These are phyloP conservation scores for Gallirallus australis DNA, from an alignment of 2,797 vertebrate species.

Conservation along the genomic window DNA sequence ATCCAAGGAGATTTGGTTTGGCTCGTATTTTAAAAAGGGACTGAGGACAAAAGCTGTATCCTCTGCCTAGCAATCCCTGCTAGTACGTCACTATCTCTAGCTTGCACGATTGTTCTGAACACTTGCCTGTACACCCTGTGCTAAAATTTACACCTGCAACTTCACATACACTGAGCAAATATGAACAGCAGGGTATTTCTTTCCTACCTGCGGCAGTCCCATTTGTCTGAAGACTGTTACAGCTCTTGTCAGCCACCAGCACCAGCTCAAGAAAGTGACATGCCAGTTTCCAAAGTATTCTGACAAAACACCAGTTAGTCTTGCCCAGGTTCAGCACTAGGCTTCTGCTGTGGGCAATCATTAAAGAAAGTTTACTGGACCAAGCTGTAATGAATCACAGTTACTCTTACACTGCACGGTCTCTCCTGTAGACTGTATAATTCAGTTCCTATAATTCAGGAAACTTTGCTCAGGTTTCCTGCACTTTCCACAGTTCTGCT, in stretches of 20 bases:
- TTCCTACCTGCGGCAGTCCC: neutral
- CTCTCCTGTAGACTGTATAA: neutral
- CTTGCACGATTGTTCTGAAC: neutral
- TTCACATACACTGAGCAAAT: neutral
- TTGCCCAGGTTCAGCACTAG: neutral
- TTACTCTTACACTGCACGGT: neutral
- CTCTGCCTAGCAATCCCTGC: neutral
- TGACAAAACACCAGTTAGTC: neutral
- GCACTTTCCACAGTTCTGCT: neutral
- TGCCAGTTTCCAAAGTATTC: neutral
- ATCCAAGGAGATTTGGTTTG: neutral
- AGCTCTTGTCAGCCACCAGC: neutral
- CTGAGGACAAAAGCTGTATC: neutral
- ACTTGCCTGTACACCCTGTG: neutral
- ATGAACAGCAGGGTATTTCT: neutral
- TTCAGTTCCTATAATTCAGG: neutral
- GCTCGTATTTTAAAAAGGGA: neutral
- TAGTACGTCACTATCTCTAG: neutral
- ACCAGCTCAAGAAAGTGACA: neutral
- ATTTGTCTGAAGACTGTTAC: neutral
- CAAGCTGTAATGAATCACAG: neutral
- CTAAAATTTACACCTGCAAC: neutral
- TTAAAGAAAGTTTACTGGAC: neutral
- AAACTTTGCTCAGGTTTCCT: fast-evolving
- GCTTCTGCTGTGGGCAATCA: neutral